These are phyloP conservation scores for Callorhinus ursinus DNA, from an alignment of 2,113 vertebrate genomes.

Conservation along the genomic window DNA sequence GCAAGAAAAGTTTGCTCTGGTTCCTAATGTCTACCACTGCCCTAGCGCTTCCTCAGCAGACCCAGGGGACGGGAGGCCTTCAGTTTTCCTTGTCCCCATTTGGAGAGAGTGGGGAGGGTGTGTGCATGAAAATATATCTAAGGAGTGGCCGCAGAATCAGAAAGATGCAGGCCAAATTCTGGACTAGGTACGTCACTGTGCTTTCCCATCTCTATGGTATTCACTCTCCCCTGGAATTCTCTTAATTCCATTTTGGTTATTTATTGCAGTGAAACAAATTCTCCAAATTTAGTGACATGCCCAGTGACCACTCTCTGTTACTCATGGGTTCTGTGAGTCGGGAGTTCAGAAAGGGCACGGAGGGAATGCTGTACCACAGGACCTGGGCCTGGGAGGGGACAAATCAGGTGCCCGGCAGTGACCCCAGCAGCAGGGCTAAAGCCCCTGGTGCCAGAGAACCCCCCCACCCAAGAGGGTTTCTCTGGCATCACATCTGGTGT, in stretches of 20 bases:
- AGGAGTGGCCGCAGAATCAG: neutral
- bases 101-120: neutral
- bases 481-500: neutral
- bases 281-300: neutral
- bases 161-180: neutral
- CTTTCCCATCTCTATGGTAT: neutral
- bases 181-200: neutral
- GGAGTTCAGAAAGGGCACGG: neutral
- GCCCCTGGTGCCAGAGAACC: neutral
- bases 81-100: neutral
- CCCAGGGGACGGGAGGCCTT: neutral
- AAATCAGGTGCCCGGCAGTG: too few relatives aligned
- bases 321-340: neutral
- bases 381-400: neutral
- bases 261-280: neutral
- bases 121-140: neutral
- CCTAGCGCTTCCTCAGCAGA: neutral
- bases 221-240: neutral
- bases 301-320: neutral
- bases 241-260: neutral
- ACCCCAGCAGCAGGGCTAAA: fast-evolving
- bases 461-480: neutral
- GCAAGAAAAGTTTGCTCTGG: neutral
- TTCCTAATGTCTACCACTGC: neutral
- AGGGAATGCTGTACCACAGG: fast-evolving